Base-by-base conservation (phyloP, 2,888 invertebrate genomes). In the Chrysolina oricalcia region DNA sequence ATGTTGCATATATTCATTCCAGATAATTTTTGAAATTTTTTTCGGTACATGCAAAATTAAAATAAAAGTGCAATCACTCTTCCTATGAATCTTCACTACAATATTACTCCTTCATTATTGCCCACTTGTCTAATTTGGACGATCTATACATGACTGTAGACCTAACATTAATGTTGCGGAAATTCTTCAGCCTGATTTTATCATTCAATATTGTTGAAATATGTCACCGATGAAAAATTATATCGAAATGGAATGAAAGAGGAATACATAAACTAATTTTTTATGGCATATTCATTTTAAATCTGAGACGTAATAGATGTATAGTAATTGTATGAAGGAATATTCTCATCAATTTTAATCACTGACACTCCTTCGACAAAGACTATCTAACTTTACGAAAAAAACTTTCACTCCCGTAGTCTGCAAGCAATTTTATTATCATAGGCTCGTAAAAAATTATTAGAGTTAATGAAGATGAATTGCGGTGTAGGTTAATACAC, bases 391-490 rank as follows among this genome's bases (percentile, higher is more conserved):
- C 66, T 53, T 53, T 13, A 67, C 17, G 35, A 35, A 67, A 50
- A 35, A 67, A 67, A 27, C 23, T 46, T 46, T 9, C 19, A 67
- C 48, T 27, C 21, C 50, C 10, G 10, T 6, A 35, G 27, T 67
- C 27, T 53, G 48, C 9, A 15, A 67, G 35, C 67, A 35, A 50
- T 67, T 50, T 27, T 10, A 48, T 67, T 27, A n/a, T 23, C 48
- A 35, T 23, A n/a, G 23, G 48, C 17, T 67, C n/a, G 3, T 23
- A 27, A 17, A 15, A 59, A 35, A 13, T 59, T 27, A 56, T 56
- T 46, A 46, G 41, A 46, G 2, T 23, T 66, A 66, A 66, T 66
- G 46, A 46, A 66, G 43, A 66, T 66, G 19, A 46, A 66, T 66
- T 11, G 43, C 65, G 17, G 48, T 66, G 6, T 23, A 56, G 13